Base-by-base conservation (phyloP, 2,888 invertebrate species). In the Pelosia muscerda region DNA sequence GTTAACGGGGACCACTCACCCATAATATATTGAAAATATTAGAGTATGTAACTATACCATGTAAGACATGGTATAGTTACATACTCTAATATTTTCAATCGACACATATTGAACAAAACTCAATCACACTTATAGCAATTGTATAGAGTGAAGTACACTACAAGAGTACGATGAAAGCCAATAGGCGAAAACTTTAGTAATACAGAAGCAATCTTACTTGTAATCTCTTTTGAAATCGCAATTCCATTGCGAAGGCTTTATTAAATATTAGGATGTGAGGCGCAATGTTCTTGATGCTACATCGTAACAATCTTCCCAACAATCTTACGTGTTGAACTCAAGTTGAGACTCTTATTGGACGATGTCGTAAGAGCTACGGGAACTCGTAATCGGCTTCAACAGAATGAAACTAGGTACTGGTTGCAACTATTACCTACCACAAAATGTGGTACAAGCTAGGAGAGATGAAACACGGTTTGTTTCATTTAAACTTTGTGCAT, bases 381-480 rank as follows among this genome's bases (percentile, higher is more conserved):
- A 83, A 79, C 77, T 82, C 81, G 80, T 84, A 86, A 88, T 86
- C 86, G 86, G 84, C 83, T 86, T 82, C 79, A 78, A 82, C 82
- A 81, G 83, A 84, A 88, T 85, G 84, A 81, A 85, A 88, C 81
- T 85, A n/a, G n/a, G n/a, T n/a, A 77, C 81, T 75, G 73, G 81
- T 80, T 83, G 81, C 81, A 75, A 81, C 81, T 84, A 85, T 83
- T 86, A 83, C 80, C 74, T 76, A 68, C 63, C 71, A 68, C 23
- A 61, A 57, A 60, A 28, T 62, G 59, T 68, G 78, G 81, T 67
- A 62, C 76, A 83, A 84, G 77, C 67, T 15, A 66, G 2, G 25
- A 57, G 66, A 28, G 28, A 23, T 53, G 28, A n/a, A 31, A 65
- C 22, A 38, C 38, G 34, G 11, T 6, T n/a, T 15, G 6, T 2